phyloP scores from a whole-genome alignment of 2,113 vertebrate genomes.

The Pandion haliaetus region DNA sequence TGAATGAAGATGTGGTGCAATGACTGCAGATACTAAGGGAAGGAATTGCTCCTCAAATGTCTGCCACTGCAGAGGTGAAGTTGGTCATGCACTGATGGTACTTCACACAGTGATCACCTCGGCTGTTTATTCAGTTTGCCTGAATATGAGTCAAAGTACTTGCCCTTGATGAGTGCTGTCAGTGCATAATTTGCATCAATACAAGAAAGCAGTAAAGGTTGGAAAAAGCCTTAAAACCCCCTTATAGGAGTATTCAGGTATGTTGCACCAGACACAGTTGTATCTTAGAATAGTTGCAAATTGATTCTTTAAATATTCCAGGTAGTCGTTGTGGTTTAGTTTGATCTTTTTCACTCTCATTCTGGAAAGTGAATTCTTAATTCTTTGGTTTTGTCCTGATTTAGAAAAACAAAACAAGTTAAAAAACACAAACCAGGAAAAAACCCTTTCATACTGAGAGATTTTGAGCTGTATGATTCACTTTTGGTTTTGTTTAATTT shows the following conservation, averaged over 20 bases:
- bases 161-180: background rate
- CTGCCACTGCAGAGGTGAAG: background rate
- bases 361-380: background rate
- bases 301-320: background rate
- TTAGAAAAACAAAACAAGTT: background rate
- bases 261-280: background rate
- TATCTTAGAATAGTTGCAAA: background rate
- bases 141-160: background rate
- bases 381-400: background rate
- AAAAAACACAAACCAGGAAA: background rate
- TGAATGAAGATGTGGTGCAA: background rate
- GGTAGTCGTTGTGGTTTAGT: background rate
- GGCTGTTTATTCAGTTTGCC: background rate
- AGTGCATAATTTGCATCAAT: background rate
- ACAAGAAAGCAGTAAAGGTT: background rate
- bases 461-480: background rate
- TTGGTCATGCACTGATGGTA: background rate
- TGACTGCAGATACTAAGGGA: background rate
- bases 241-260: background rate
- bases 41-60: background rate
- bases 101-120: background rate
- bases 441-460: background rate
- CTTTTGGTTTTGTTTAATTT: background rate
- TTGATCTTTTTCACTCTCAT: background rate
- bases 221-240: background rate